Evolutionary conservation across 2,888 invertebrate species (phyloP), one percentile per base, ranked within the genome.

Genomic region (Cataglyphis cursor): DNA sequence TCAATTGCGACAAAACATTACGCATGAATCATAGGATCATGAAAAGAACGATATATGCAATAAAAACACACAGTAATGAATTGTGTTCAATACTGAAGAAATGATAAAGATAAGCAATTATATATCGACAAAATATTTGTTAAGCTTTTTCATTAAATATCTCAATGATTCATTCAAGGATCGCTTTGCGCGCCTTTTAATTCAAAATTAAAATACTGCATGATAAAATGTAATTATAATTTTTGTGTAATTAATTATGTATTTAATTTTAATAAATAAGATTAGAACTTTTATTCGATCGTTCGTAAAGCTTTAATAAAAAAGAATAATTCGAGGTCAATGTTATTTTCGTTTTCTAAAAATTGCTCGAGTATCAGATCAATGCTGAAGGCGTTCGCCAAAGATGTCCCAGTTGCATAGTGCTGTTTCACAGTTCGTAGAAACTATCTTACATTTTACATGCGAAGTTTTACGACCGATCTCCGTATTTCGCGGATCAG

Each of bases 71-170:
- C 48, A 66, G 66, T 78, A 65, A 65, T 57, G 61, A 64, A 41
- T n/a, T 61, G 31, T 35, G 15, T 51, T 64, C 8, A 15, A 59
- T 59, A 21, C 48, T 65, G 24, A 21, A 41, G 59, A 59, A 83
- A 54, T n/a, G 78, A 85, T 85, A 85, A 76, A 70, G 83, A 87
- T 87, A 85, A 88, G 35, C 12, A 35, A 83, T 59, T 54, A 54
- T 57, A 24, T 35, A 44, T 44, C 48, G 68, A 61, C 35, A 66
- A 73, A 66, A 41, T 75, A 64, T 80, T 57, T 82, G 31, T 24
- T 1, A 44, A 75, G 24, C 18, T 70, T 76, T 81, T 31, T 64
- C 54, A 68, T 66, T 12, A 62, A 41, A 18, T 70, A 44, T 70
- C 44, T 48, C 31, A 72, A 80, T 72, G 59, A 72, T 72, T 70